phyloP scores from a whole-genome alignment of 2,113 vertebrate species.

The Vulpes vulpes region DNA sequence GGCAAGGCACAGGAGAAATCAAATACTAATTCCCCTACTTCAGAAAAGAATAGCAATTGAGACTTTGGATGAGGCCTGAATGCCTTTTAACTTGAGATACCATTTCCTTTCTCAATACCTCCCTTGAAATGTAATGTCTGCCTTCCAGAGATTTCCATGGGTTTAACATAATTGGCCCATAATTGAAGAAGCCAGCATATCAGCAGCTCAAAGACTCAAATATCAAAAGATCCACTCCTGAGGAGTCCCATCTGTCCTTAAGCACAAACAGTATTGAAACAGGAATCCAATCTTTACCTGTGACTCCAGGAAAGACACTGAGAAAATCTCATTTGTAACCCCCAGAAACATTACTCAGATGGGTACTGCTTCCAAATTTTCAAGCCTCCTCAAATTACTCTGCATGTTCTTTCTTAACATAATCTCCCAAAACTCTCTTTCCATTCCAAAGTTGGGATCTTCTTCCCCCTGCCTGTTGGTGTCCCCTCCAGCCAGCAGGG shows the following conservation, averaged over 20 bases:
- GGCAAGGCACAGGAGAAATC: neutral
- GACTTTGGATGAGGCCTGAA: neutral
- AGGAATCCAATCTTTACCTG: neutral
- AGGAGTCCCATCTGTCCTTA: neutral
- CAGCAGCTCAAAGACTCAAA: neutral
- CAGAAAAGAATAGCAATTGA: neutral
- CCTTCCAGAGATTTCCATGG: neutral
- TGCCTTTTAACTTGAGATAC: neutral
- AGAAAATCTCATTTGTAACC: neutral
- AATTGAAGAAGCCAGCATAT: neutral
- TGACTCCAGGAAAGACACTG: neutral
- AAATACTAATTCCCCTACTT: neutral
- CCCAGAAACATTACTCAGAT: too few relatives aligned
- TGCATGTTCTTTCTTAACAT: too few relatives aligned
- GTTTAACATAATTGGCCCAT: neutral
- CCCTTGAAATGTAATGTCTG: neutral
- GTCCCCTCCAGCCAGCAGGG: neutral
- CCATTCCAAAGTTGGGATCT: neutral
- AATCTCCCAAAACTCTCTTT: too few relatives aligned
- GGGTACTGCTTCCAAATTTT: too few relatives aligned
- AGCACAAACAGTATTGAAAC: neutral
- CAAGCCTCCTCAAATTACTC: too few relatives aligned
- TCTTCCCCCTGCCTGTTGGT: neutral
- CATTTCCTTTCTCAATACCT: constrained; percentile 9
- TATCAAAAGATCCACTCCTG: neutral